Conservation (phyloP, 2,797 vertebrate species). For the Cygnus olor region DNA sequence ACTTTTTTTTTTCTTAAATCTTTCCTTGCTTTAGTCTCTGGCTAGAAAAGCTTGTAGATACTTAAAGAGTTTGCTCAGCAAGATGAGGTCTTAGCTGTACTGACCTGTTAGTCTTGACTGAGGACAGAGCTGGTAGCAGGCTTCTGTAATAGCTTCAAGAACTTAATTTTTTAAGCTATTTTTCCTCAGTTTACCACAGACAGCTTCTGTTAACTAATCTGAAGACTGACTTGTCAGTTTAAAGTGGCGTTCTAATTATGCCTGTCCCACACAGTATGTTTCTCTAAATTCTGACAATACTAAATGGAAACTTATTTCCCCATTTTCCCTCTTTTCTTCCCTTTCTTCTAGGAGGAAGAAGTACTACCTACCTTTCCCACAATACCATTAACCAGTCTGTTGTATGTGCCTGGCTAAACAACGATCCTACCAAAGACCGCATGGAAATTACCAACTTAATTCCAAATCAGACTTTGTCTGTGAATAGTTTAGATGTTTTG, state of each 20-base stretch:
- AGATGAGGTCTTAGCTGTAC: not conserved
- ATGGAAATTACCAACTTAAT: slow-evolving; percentile 95
- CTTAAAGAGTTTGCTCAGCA: not conserved
- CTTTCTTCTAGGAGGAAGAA: slow-evolving; percentile 86
- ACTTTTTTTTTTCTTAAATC: not conserved
- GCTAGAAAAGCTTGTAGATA: not conserved
- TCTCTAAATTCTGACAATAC: not conserved
- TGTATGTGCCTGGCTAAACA: slow-evolving; percentile 89
- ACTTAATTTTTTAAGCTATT: not conserved
- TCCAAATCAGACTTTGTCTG: slow-evolving; percentile 90
- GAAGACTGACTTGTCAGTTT: not conserved
- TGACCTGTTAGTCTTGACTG: not conserved
- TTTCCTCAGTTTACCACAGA: not conserved
- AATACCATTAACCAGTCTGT: slow-evolving; percentile 84
- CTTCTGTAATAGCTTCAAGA: not conserved
- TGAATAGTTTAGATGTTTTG: slow-evolving; percentile 94
- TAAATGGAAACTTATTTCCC: not conserved
- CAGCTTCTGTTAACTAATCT: not conserved
- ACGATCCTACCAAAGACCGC: slow-evolving; percentile 89
- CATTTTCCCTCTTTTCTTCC: not conserved
- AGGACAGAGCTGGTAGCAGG: not conserved
- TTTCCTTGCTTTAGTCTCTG: not conserved
- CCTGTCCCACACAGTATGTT: not conserved
- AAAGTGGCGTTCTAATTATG: not conserved
- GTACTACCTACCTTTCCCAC: slow-evolving; percentile 85